phyloP scores from a whole-genome alignment of 2,113 vertebrate genomes.

The Pelobates fuscus region DNA sequence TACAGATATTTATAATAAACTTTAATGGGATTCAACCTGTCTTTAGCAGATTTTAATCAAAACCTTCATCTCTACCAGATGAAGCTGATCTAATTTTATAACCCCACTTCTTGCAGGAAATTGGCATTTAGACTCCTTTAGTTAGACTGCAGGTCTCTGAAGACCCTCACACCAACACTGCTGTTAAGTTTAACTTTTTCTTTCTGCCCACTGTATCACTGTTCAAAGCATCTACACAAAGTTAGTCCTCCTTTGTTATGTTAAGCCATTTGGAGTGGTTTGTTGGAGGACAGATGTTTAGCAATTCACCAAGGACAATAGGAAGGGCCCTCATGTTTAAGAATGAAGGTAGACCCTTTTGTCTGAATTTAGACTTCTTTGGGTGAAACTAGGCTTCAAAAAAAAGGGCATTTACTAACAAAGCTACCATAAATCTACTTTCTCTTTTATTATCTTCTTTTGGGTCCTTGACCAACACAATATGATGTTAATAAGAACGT shows the following conservation, averaged over 20 bases:
- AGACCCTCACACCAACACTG: neutral
- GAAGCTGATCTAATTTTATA: too few relatives aligned
- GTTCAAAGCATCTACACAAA: slow-evolving; percentile 31
- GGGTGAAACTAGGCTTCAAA: slow-evolving; percentile 3
- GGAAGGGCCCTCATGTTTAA: slow-evolving; percentile 40
- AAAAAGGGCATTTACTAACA: slow-evolving; percentile 35
- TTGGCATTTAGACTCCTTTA: too few relatives aligned
- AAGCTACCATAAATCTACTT: slow-evolving; percentile 58
- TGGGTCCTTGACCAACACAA: slow-evolving; percentile 51
- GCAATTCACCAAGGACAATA: slow-evolving; percentile 25
- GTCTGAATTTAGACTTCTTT: slow-evolving; percentile 28
- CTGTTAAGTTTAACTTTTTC: slow-evolving; percentile 8
- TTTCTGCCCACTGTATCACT: slow-evolving; percentile 16
- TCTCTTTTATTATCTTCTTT: slow-evolving; percentile 57
- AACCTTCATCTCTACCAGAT: too few relatives aligned
- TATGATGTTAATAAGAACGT: slow-evolving; percentile 64
- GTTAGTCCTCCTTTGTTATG: slow-evolving; percentile 18
- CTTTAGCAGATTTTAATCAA: too few relatives aligned
- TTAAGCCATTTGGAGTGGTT: slow-evolving; percentile 20
- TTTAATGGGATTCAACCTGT: too few relatives aligned
- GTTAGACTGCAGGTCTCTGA: too few relatives aligned
- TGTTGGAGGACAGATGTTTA: slow-evolving; percentile 44
- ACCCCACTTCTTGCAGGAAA: too few relatives aligned
- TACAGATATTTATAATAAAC: too few relatives aligned
- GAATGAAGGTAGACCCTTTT: slow-evolving; percentile 39